Conservation (phyloP, 2,113 vertebrate genomes). For the Acrocephalus arundinaceus region DNA sequence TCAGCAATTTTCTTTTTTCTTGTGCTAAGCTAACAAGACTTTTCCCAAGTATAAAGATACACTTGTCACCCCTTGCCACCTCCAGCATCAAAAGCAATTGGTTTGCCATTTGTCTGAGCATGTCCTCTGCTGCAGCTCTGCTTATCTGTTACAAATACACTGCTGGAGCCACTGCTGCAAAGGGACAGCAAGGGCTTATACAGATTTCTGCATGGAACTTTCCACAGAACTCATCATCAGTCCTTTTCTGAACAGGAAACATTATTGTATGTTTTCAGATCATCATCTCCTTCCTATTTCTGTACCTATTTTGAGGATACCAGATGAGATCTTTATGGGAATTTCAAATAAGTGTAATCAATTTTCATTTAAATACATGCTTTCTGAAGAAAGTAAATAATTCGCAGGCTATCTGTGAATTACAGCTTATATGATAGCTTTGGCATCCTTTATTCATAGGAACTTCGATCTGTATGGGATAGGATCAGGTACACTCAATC, state of each 20-base stretch:
- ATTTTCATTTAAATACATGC: neutral
- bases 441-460: neutral
- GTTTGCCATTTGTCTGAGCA: conserved; percentile 42
- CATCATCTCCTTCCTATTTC: neutral
- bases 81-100: conserved; percentile 21
- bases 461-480: neutral
- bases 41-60: conserved; percentile 11
- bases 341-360: neutral
- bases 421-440: neutral
- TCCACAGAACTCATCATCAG: neutral
- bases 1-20: conserved; percentile 49
- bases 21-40: conserved; percentile 9
- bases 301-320: neutral
- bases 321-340: neutral
- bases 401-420: neutral
- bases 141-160: neutral
- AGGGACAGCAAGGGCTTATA: neutral
- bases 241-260: neutral
- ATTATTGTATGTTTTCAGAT: neutral
- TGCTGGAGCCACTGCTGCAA: neutral
- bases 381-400: neutral
- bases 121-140: neutral
- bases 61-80: neutral
- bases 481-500: neutral
- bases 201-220: neutral